Evolutionary conservation across 2,797 vertebrate species (phyloP), one percentile per base, ranked within the genome.

Genomic region (Acanthurus lineatus): DNA sequence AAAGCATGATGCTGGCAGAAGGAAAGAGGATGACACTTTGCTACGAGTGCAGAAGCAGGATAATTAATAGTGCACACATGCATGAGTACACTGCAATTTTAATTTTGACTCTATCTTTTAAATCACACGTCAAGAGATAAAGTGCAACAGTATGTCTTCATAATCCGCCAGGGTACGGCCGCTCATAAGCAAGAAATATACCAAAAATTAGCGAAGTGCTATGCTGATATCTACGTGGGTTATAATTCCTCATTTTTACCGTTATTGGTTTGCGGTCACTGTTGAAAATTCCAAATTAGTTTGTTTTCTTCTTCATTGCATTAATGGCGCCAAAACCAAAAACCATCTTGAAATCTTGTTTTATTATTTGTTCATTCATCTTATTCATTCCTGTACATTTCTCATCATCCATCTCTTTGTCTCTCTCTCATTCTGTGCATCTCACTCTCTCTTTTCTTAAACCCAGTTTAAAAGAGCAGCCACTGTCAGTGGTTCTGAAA

Each of bases 401-500:
- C 19, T 42, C 16, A 35, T 47, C 4, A 32, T 64, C 49, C 28
- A 15, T 62, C 19, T 28, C 6, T n/a, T 48, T 45, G 42, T 10
- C 45, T 28, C 2, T 16, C 15, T 25, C 49, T 17, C 0, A 6
- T 35, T 73, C 38, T 35, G 25, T 20, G 38, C 20, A 58, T 58
- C 54, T 28, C 64, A 49, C 42, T 59, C 22, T 73, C 16, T 76
- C 15, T 35, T 65, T 72, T 51, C 28, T 47, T 65, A 57, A 69
- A 66, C 64, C 61, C 12, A 38, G 28, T 76, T 83, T 63, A 69
- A 80, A 66, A 45, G 9, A n/a, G 47, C 44, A 20, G 42, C 44
- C 7, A 65, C 20, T 53, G 58, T 52, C 9, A 6, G 65, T 49
- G 44, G 44, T 78, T 86, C 32, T 73, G 54, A 35, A 84, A 84